Base-by-base conservation (phyloP, 2,113 vertebrate genomes). In the Oncorhynchus clarkii region DNA sequence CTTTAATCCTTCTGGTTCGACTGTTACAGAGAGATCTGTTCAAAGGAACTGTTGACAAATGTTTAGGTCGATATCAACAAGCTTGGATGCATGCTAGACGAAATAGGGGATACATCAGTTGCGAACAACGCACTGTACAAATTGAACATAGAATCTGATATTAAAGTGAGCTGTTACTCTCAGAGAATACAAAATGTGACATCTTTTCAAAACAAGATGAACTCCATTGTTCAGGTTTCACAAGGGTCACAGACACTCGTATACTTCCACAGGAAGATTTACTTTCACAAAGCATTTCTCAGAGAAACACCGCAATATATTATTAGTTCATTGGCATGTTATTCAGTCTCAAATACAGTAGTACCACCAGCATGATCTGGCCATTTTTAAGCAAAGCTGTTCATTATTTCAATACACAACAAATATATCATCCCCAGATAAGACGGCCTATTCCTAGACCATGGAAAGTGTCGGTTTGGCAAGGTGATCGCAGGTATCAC, bases 211-310 rank as follows among this genome's bases (percentile, higher is more conserved):
- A n/a, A 77, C n/a, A 7, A 9, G 39, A 39, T 2, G 39, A 39
- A 39, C 39, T 39, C 39, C 39, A 51, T 14, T 51, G 49, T 16
- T 51, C 49, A 54, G 31, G 66, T 12, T 68, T 68, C 5, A 60
- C 18, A 60, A 60, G n/a, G 5, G 59, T n/a, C 59, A 60, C 8
- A 22, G 57, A 14, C 20, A n/a, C 66, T 34, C 31, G 31, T 34
- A 34, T 7, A 8, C 88, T 92, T 92, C 90, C 89, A 91, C 78
- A 62, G 88, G 90, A 91, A 91, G 90, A 91, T 89, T 39, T 75
- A 74, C 39, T 45, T 5, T 49, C 0, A 3, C 70, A 77, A 24
- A 29, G 75, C 34, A 59, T 59, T 70, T 76, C 67, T 64, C 24
- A 66, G 68, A 39, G 73, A 14, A 70, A 75, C 39, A 39, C 39